Base-by-base conservation (phyloP, 2,797 vertebrate species). In the Acropternis orthonyx region DNA sequence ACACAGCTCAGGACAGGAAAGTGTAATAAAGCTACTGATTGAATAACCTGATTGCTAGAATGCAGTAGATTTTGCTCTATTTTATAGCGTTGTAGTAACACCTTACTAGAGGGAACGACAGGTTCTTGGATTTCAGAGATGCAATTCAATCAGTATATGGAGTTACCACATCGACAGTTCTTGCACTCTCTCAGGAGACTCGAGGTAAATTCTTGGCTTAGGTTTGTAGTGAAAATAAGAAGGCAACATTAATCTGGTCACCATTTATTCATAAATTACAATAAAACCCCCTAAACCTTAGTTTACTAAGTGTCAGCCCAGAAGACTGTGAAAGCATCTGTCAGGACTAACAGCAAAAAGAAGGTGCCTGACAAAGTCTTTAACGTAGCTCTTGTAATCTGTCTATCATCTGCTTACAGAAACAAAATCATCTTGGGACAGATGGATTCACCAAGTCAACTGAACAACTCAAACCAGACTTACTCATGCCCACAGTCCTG, bases 401-500 rank as follows among this genome's bases (percentile, higher is more conserved):
- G 17, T 17, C 23, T 34, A 41, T 66, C 63, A 43, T 17, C 36
- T 83, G 1, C 44, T 67, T 43, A 36, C 0, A 2, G 37, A 58
- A 27, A 56, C 9, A 91, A 73, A 82, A 58, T 39, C 44, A 41
- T 32, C 56, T 59, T 14, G 23, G 81, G 63, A 79, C 36, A 81
- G 77, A 76, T 1, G 7, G 63, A 71, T 24, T 68, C 78, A 82
- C 10, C 24, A 91, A 74, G 30, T 63, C 67, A 77, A 46, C 19
- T 1, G 1, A 81, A 39, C 51, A 76, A 76, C 56, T 88, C 65
- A 77, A 83, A 71, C 27, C 56, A 73, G 28, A 21, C 26, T 83
- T 3, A 43, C 1, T 1, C 18, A 26, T 0, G 0, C 39, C 61
- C 0, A 0, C 0, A 0, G 74, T 51, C 37, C 82, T 41, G n/a